A percentile compares a stretch with the other conserved stretches of the same genome.
Evolutionary conservation across 2,113 vertebrate genomes (phyloP).

Genomic region (Notarius lentiginosus): DNA sequence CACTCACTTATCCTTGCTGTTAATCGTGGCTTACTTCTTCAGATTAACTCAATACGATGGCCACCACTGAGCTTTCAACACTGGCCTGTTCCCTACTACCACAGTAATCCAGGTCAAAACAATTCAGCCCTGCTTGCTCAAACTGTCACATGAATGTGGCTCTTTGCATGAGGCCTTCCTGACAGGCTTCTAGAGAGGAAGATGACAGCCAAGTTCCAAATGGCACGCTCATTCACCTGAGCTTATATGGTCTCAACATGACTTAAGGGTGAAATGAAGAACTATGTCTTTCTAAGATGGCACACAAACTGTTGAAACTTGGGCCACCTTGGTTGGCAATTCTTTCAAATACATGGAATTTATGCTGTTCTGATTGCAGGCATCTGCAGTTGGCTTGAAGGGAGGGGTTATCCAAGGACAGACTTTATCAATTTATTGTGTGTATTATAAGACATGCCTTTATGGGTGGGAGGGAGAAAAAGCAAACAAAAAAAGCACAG

Average conservation of each 20-base stretch:
- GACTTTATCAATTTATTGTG: constrained; percentile 30
- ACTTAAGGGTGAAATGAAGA: constrained; percentile 31
- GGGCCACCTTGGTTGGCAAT: not conserved
- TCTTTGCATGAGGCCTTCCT: constrained; percentile 41
- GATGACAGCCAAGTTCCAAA: constrained; percentile 44
- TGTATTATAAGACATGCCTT: constrained; percentile 3
- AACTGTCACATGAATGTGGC: constrained; percentile 52
- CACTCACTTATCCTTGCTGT: constrained; percentile 30
- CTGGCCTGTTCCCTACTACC: constrained; percentile 35
- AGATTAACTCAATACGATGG: constrained; percentile 43
- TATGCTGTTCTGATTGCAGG: not conserved
- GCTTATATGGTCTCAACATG: constrained; percentile 30
- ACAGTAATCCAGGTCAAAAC: constrained; percentile 45
- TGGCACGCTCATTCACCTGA: constrained; percentile 32
- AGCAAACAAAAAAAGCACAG: constrained; percentile 1
- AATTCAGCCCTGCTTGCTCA: constrained; percentile 43
- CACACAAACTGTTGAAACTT: constrained; percentile 10
- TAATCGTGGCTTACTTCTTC: constrained; percentile 23
- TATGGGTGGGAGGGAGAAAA: constrained; percentile 23
- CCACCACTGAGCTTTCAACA: constrained; percentile 39
- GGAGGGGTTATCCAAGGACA: constrained; percentile 16
- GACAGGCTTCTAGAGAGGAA: constrained; percentile 40
- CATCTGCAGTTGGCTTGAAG: constrained; percentile 13
- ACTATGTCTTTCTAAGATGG: constrained; percentile 28
- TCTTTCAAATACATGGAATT: constrained; percentile 1